Conservation (phyloP, 2,888 invertebrate genomes). For the Tetheella fluctuosa region DNA sequence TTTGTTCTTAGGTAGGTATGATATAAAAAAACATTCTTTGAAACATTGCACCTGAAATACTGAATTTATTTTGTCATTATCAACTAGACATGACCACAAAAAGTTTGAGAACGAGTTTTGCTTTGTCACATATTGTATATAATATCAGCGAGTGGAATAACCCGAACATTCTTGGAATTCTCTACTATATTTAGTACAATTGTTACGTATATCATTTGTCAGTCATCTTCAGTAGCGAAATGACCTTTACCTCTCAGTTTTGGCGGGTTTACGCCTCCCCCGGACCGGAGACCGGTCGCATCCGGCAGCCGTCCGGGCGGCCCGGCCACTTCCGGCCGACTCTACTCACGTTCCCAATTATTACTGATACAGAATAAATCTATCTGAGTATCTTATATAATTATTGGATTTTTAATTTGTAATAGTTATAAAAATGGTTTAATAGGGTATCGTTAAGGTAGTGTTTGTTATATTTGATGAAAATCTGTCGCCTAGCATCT, state of each 20-base stretch:
- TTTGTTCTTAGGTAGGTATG: too few relatives aligned
- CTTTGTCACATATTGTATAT: not conserved
- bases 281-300: conserved; percentile 35
- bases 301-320: conserved; percentile 43
- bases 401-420: conserved; percentile 22
- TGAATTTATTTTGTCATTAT: too few relatives aligned
- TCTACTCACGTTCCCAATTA: conserved; percentile 30
- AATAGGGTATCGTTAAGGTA: too few relatives aligned
- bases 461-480: too few relatives aligned
- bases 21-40: too few relatives aligned
- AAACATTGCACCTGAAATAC: too few relatives aligned
- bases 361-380: conserved; percentile 39
- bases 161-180: not conserved
- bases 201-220: conserved; percentile 23
- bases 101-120: not conserved
- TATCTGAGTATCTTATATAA: conserved; percentile 22
- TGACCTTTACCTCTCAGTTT: conserved; percentile 38
- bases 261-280: conserved; percentile 22
- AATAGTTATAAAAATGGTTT: not conserved
- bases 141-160: not conserved
- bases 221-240: conserved; percentile 31
- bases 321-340: conserved; percentile 38
- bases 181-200: not conserved
- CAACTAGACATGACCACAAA: not conserved
- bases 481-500: too few relatives aligned